A percentile compares a stretch with the other conserved stretches of the same genome.
Conservation (phyloP, 2,888 invertebrate species). For the Maniola hyperantus region DNA sequence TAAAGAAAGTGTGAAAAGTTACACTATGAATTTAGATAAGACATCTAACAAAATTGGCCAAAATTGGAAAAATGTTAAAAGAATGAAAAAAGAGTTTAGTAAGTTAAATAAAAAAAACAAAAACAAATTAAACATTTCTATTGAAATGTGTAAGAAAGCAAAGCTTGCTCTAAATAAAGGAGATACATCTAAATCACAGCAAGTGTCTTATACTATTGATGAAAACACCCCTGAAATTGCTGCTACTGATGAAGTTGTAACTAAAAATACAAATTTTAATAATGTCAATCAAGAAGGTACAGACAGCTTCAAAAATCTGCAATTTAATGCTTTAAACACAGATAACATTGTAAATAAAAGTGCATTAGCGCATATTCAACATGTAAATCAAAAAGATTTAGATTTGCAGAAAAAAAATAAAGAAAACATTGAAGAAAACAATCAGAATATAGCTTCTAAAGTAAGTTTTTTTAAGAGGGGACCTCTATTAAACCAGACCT, state of each 20-base stretch:
- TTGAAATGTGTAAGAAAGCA: conserved; percentile 70
- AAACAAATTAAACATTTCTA: conserved; percentile 74
- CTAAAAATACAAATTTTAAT: conserved; percentile 17
- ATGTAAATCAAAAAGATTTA: not conserved
- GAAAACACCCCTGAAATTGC: conserved; percentile 54
- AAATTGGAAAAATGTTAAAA: conserved; percentile 72
- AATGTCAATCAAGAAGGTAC: conserved; percentile 19
- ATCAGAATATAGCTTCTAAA: conserved; percentile 22
- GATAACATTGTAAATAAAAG: conserved; percentile 8
- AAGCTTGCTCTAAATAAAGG: conserved; percentile 49
- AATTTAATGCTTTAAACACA: not conserved
- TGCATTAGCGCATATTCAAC: not conserved
- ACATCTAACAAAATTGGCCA: conserved; percentile 54
- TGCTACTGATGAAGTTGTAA: conserved; percentile 30
- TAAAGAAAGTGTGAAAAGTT: conserved; percentile 52
- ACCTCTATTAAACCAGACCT: conserved; percentile 39
- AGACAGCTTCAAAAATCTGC: conserved; percentile 16
- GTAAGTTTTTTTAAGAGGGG: conserved; percentile 62
- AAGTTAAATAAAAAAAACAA: conserved; percentile 66
- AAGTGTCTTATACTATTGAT: conserved; percentile 41
- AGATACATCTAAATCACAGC: conserved; percentile 10
- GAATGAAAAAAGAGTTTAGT: conserved; percentile 74
- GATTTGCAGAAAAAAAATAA: not conserved
- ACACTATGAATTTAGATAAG: conserved; percentile 46
- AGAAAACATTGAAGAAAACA: not conserved